Evolutionary conservation across 2,113 vertebrate species (phyloP).

Genomic region (Pedionomus torquatus): DNA sequence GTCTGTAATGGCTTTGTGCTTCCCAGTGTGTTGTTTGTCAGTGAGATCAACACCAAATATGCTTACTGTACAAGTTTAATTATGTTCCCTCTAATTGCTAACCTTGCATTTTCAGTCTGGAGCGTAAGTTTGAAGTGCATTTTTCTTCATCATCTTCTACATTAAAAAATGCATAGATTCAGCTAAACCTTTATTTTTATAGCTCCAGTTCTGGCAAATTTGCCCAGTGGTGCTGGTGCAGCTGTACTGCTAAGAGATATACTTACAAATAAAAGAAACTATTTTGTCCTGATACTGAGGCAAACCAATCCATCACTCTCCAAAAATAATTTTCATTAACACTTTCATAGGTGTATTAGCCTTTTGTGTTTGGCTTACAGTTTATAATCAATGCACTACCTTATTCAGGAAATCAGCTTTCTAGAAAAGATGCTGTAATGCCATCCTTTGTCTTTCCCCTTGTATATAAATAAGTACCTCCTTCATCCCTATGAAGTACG

Average conservation of each 20-base stretch:
- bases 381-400: background rate
- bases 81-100: slow-evolving; percentile 12
- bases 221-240: background rate
- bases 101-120: slow-evolving; percentile 24
- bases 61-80: slow-evolving; percentile 11
- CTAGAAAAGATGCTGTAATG: background rate
- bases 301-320: background rate
- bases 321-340: background rate
- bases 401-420: background rate
- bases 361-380: background rate
- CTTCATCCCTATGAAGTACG: background rate
- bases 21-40: background rate
- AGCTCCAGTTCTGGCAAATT: background rate
- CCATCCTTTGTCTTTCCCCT: background rate
- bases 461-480: background rate
- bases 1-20: background rate
- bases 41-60: background rate
- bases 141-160: background rate
- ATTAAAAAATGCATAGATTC: slow-evolving; percentile 1
- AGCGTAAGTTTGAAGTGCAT: background rate
- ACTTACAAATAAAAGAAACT: background rate
- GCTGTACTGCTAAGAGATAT: background rate
- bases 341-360: background rate
- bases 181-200: background rate
- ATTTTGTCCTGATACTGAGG: background rate